A percentile compares a stretch with the other conserved stretches of the same genome.
Evolutionary conservation across 2,888 invertebrate genomes (phyloP).

Genomic region (Parapristionchus giblindavisi): DNA sequence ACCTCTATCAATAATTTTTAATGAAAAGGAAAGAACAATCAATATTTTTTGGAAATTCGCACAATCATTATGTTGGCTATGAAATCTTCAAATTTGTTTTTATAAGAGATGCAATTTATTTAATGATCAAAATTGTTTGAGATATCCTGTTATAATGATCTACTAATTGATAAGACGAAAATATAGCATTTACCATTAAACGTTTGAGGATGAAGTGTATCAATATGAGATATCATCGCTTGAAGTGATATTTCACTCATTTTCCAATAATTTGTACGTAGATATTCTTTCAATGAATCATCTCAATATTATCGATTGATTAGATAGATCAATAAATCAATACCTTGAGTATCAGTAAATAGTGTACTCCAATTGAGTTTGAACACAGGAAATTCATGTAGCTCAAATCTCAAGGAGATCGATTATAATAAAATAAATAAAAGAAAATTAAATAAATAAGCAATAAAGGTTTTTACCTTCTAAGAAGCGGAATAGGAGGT

Average conservation of each 20-base stretch:
- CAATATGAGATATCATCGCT: neutral
- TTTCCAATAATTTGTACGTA: constrained; percentile 31
- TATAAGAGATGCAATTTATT: too few species aligned
- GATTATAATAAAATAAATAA: neutral
- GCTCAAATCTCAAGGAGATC: constrained; percentile 14
- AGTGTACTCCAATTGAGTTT: constrained; percentile 33
- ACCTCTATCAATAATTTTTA: too few species aligned
- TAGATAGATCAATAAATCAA: neutral
- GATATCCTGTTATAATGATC: too few species aligned
- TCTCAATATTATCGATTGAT: neutral
- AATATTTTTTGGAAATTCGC: too few species aligned
- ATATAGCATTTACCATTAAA: constrained; percentile 24
- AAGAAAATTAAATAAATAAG: neutral
- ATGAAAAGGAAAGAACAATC: too few species aligned
- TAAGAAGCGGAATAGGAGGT: neutral
- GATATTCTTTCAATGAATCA: constrained; percentile 31
- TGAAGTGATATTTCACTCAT: constrained; percentile 24
- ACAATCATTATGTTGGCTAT: too few species aligned
- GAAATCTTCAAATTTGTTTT: too few species aligned
- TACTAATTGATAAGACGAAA: too few species aligned
- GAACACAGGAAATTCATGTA: constrained; percentile 13
- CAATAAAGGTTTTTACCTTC: neutral
- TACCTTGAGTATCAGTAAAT: constrained; percentile 12
- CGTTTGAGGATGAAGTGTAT: constrained; percentile 17
- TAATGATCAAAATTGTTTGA: too few species aligned